These are phyloP conservation scores for Phylloscopus trochilus DNA, from an alignment of 2,113 vertebrate genomes.

Conservation along the genomic window DNA sequence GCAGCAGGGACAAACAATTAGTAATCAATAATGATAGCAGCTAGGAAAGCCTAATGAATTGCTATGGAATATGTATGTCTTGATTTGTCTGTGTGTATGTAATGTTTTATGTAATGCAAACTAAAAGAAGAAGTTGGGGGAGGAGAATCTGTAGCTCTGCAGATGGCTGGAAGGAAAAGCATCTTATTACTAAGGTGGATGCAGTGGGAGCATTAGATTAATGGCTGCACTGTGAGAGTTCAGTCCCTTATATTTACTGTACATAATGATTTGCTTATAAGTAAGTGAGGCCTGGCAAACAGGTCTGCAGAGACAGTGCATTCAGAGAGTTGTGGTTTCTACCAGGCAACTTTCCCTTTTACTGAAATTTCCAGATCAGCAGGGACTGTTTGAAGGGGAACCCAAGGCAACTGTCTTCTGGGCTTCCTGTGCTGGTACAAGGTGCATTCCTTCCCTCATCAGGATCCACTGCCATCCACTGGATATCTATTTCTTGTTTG, in stretches of 20 bases:
- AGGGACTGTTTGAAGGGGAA: neutral
- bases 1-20: neutral
- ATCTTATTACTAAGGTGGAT: conserved; percentile 11
- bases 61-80: neutral
- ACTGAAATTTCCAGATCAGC: neutral
- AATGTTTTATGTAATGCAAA: neutral
- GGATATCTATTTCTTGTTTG: neutral
- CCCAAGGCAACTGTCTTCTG: neutral
- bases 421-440: neutral
- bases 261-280: conserved; percentile 29
- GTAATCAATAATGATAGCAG: neutral
- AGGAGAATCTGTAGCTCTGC: conserved; percentile 11
- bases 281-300: conserved; percentile 28
- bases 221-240: conserved; percentile 7
- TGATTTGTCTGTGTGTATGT: neutral
- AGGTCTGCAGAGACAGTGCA: neutral
- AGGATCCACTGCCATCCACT: neutral
- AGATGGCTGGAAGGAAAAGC: conserved; percentile 29
- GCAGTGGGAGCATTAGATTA: conserved; percentile 43
- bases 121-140: neutral
- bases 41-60: neutral
- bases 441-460: neutral
- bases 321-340: neutral
- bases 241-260: conserved; percentile 42
- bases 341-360: neutral